Conservation (phyloP, 2,888 invertebrate genomes). For the Argyresthia albistria region DNA sequence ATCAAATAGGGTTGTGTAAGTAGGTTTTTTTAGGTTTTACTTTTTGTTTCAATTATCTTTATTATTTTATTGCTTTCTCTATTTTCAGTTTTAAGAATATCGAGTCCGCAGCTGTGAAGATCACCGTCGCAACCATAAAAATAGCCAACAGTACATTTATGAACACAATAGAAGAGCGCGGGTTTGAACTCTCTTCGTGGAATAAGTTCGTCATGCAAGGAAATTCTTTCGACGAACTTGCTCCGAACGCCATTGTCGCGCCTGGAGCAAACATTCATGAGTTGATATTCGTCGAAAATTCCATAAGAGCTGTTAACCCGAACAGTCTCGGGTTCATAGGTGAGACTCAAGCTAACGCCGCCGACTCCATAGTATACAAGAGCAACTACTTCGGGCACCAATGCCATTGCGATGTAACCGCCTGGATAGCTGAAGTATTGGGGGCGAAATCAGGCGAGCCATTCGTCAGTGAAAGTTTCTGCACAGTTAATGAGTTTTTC, state of each 20-base stretch:
- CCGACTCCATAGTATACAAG: conserved; percentile 60
- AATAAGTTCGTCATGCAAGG: conserved; percentile 74
- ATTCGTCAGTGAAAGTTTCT: conserved; percentile 71
- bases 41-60: too few species aligned
- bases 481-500: conserved; percentile 71
- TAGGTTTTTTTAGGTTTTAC: too few species aligned
- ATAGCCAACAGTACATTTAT: conserved; percentile 75
- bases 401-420: conserved; percentile 75
- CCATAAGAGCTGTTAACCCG: conserved; percentile 48
- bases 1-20: too few species aligned
- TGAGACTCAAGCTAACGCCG: conserved; percentile 48
- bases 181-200: conserved; percentile 78
- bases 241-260: conserved; percentile 65
- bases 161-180: conserved; percentile 62
- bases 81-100: conserved; percentile 75
- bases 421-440: conserved; percentile 67
- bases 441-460: conserved; percentile 43
- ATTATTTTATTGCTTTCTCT: too few species aligned
- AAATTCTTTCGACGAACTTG: conserved; percentile 76
- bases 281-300: conserved; percentile 59
- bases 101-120: conserved; percentile 75
- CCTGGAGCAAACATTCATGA: conserved; percentile 70
- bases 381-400: conserved; percentile 75
- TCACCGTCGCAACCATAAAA: conserved; percentile 73
- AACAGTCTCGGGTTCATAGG: conserved; percentile 75